These are phyloP conservation scores for Muscicapa striata DNA, from an alignment of 2,797 vertebrate genomes.

Conservation along the genomic window DNA sequence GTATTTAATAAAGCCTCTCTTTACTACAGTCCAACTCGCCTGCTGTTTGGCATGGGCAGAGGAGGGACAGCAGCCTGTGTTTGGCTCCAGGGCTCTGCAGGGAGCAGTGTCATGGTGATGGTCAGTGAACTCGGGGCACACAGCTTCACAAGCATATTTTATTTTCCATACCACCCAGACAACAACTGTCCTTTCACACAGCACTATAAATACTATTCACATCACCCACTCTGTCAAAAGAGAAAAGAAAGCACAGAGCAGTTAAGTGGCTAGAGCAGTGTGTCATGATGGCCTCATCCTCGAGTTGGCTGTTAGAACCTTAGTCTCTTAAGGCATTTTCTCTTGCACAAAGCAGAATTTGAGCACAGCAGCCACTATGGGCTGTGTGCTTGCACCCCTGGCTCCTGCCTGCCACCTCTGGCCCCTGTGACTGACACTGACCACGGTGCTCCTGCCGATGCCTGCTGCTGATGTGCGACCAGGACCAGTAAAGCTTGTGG, in stretches of 20 bases:
- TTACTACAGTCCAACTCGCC: background rate
- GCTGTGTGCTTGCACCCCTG: background rate
- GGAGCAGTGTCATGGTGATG: background rate
- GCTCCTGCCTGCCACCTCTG: background rate
- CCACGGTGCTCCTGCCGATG: fast-evolving
- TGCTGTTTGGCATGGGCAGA: background rate
- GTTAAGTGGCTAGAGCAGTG: background rate
- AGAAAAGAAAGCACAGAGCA: background rate
- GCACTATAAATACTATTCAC: slow-evolving; percentile 32
- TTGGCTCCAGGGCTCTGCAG: background rate
- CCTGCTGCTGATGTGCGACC: background rate
- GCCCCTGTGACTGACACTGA: too few species aligned
- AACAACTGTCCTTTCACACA: background rate
- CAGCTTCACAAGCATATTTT: background rate
- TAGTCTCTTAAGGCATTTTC: background rate
- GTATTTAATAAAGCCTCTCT: slow-evolving; percentile 84
- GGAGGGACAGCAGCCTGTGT: background rate
- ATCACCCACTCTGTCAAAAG: background rate
- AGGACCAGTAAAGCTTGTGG: background rate
- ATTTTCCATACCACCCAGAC: slow-evolving; percentile 16
- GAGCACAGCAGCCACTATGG: fast-evolving
- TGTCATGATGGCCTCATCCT: fast-evolving
- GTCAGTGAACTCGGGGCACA: fast-evolving
- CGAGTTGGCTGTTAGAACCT: background rate
- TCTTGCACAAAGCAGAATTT: background rate